phyloP scores from a whole-genome alignment of 2,113 vertebrate species.

The Pogona vitticeps region DNA sequence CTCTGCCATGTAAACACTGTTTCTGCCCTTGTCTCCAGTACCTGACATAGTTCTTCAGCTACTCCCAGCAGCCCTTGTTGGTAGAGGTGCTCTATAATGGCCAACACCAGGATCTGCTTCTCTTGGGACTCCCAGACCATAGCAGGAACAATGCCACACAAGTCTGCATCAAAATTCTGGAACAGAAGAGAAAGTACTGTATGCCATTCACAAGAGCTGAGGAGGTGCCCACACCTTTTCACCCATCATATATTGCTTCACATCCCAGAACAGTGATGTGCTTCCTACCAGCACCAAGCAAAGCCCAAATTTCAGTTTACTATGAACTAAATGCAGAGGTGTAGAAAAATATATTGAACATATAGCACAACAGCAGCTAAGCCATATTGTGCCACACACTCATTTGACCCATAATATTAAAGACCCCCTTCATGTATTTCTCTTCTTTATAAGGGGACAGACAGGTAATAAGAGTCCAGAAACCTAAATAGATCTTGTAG shows the following conservation, averaged over 20 bases:
- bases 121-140: constrained; percentile 86
- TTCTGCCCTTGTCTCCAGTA: constrained; percentile 39
- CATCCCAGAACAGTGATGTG: neutral
- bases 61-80: constrained; percentile 90
- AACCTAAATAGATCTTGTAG: neutral
- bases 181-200: neutral
- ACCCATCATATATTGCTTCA: too few relatives aligned
- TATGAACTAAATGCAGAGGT: neutral
- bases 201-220: neutral
- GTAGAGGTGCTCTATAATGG: constrained; percentile 89
- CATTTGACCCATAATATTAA: neutral
- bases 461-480: neutral
- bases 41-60: constrained; percentile 90
- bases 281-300: neutral
- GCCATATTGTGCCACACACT: neutral
- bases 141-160: constrained; percentile 88
- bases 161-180: constrained; percentile 90
- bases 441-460: neutral
- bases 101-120: constrained; percentile 87
- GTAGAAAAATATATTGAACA: neutral
- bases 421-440: neutral
- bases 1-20: neutral
- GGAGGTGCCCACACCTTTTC: too few relatives aligned
- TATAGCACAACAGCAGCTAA: neutral
- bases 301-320: neutral